These are phyloP conservation scores for Magallana ariakensis DNA, from an alignment of 1,140 invertebrate genomes.

Conservation along the genomic window DNA sequence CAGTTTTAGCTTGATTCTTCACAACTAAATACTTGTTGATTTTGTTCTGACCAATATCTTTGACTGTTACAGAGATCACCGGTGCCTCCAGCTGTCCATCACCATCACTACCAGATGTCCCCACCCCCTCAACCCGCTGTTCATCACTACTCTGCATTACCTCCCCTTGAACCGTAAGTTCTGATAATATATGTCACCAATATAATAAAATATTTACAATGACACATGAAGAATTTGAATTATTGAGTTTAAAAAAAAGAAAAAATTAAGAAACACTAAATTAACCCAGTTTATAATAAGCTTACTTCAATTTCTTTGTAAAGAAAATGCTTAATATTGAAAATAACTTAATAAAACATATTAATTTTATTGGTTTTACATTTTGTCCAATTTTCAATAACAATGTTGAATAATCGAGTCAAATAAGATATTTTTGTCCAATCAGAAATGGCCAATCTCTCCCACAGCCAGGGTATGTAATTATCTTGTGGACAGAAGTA, in stretches of 20 bases:
- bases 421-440: constrained; percentile 6
- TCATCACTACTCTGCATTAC: constrained; percentile 67
- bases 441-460: constrained; percentile 17
- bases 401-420: too few species aligned
- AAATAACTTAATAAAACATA: too few species aligned
- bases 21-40: neutral
- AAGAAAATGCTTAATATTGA: too few species aligned
- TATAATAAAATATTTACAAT: too few species aligned
- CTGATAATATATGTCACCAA: too few species aligned
- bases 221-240: too few species aligned
- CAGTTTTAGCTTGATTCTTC: neutral
- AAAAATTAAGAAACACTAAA: too few species aligned
- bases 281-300: too few species aligned
- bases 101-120: constrained; percentile 66
- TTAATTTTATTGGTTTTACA: too few species aligned
- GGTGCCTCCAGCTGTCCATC: constrained; percentile 57
- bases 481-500: neutral
- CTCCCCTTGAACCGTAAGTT: constrained; percentile 71
- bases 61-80: constrained; percentile 41
- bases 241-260: too few species aligned
- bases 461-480: constrained; percentile 4
- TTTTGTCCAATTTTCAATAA: too few species aligned
- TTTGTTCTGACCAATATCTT: neutral
- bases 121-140: constrained; percentile 63
- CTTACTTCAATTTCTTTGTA: too few species aligned